Conservation (phyloP, 2,888 invertebrate genomes). For the Acronicta leporina region DNA sequence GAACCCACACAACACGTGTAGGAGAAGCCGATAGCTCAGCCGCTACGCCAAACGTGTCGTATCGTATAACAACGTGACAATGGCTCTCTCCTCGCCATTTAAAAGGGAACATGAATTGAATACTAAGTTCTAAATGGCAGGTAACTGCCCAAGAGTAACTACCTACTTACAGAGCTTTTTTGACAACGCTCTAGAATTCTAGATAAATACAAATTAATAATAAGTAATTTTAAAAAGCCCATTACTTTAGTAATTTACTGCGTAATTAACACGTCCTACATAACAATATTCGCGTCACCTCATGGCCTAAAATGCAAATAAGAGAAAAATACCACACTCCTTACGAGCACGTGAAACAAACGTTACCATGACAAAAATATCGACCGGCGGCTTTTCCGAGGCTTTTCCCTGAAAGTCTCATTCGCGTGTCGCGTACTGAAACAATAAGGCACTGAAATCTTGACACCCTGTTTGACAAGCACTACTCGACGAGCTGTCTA, state of each 20-base stretch:
- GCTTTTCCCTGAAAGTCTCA: slow-evolving; percentile 83
- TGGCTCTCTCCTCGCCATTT: slow-evolving; percentile 31
- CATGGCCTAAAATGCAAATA: slow-evolving; percentile 86
- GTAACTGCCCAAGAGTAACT: slow-evolving; percentile 39
- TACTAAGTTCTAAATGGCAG: slow-evolving; percentile 54
- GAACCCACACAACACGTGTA: no score
- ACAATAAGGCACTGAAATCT: slow-evolving; percentile 78
- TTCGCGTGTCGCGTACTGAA: slow-evolving; percentile 85
- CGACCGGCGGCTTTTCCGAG: slow-evolving; percentile 87
- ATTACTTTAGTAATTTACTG: background rate
- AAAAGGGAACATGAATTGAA: slow-evolving; percentile 44
- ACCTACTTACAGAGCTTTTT: no score
- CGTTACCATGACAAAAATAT: slow-evolving; percentile 85
- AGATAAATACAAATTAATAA: no score
- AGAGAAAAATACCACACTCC: slow-evolving; percentile 76
- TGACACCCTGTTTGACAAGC: slow-evolving; percentile 59
- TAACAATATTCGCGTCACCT: slow-evolving; percentile 73
- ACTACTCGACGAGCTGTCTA: slow-evolving; percentile 38
- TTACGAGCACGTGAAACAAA: slow-evolving; percentile 82
- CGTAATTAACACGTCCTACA: slow-evolving; percentile 57
- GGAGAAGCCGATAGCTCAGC: no score
- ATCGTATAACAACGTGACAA: slow-evolving; percentile 36
- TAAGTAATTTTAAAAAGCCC: no score
- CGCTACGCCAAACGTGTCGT: no score
- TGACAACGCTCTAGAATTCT: no score